Evolutionary conservation across 2,888 invertebrate genomes (phyloP).

Genomic region (Chironomus tentans): DNA sequence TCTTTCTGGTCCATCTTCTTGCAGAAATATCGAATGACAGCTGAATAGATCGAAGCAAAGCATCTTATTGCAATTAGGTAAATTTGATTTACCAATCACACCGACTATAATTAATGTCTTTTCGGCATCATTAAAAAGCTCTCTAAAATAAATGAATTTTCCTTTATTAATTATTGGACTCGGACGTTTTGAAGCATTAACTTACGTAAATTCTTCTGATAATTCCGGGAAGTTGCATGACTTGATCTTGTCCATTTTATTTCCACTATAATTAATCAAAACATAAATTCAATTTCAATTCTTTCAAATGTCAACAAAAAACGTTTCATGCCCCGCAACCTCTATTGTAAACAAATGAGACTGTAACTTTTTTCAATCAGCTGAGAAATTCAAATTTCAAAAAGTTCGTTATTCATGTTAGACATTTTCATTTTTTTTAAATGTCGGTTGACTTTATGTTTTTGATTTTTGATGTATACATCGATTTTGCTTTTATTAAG

Average conservation of each 20-base stretch:
- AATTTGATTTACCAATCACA: slow-evolving; percentile 39
- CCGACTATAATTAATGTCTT: slow-evolving; percentile 38
- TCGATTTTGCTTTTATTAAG: no score
- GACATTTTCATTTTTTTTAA: no score
- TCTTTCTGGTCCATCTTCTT: slow-evolving; percentile 31
- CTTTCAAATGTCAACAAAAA: no score
- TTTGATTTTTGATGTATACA: no score
- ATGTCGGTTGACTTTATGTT: no score
- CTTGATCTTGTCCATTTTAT: neutral
- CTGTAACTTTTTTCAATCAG: no score
- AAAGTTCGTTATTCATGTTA: no score
- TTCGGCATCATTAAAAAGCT: slow-evolving; percentile 33
- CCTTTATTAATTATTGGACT: neutral
- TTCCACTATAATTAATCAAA: neutral
- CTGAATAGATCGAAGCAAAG: slow-evolving; percentile 35
- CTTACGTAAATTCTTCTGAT: slow-evolving; percentile 6
- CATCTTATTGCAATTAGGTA: slow-evolving; percentile 40
- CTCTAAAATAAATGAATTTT: slow-evolving; percentile 29
- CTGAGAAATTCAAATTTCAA: no score
- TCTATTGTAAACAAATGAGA: no score
- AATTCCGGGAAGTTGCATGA: neutral
- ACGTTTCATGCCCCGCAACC: no score
- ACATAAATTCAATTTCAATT: neutral
- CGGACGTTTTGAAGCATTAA: neutral
- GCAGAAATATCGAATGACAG: slow-evolving; percentile 32